Conservation (phyloP, 2,888 invertebrate species). For the Epistrophella euchroma region DNA sequence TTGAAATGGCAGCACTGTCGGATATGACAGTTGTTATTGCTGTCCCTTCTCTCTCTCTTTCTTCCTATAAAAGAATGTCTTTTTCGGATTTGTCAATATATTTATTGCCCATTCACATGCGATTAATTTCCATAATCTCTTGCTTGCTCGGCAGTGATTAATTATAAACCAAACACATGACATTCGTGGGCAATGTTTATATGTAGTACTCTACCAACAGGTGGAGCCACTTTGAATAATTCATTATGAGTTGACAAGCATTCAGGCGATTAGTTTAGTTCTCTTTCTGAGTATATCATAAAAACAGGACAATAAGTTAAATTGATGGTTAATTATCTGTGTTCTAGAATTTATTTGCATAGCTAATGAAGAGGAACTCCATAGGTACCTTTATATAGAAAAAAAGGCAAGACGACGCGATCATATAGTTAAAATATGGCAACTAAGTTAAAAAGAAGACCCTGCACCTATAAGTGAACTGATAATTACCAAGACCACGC, state of each 20-base stretch:
- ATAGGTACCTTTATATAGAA: neutral
- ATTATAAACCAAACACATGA: constrained; percentile 48
- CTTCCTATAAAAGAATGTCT: neutral
- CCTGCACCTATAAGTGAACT: constrained; percentile 25
- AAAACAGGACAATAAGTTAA: constrained; percentile 61
- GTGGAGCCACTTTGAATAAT: constrained; percentile 66
- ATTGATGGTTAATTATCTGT: constrained; percentile 65
- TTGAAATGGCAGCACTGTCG: too few relatives aligned
- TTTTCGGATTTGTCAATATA: constrained; percentile 43
- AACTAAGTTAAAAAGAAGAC: constrained; percentile 1
- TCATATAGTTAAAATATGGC: constrained; percentile 14
- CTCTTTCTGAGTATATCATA: constrained; percentile 1
- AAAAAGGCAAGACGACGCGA: neutral
- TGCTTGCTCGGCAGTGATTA: constrained; percentile 51
- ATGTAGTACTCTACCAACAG: constrained; percentile 54
- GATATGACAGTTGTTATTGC: too few relatives aligned
- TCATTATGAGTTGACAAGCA: constrained; percentile 70
- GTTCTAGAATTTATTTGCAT: constrained; percentile 58
- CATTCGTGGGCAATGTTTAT: constrained; percentile 1
- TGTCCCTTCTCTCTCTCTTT: neutral
- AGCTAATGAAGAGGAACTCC: constrained; percentile 38
- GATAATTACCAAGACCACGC: constrained; percentile 66
- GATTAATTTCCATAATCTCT: constrained; percentile 71
- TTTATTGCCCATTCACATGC: constrained; percentile 71
- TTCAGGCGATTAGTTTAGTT: constrained; percentile 52